Percentiles rank a stretch among this genome's conserved stretches.
phyloP scores from a whole-genome alignment of 2,888 invertebrate genomes.

The Caenorhabditis drosophilae region DNA sequence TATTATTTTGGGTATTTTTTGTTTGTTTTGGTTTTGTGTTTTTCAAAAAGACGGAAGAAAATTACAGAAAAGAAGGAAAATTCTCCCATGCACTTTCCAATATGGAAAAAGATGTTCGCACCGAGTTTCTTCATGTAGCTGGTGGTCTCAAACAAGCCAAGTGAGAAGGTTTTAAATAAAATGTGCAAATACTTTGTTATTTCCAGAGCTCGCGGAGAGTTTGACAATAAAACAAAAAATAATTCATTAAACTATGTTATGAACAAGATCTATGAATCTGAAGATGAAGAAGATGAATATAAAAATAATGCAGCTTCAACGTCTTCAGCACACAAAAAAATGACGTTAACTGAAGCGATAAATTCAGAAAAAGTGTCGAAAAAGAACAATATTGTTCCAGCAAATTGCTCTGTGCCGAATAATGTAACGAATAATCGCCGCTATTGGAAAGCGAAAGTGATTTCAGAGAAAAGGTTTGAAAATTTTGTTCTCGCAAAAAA shows the following conservation, averaged over 20 bases:
- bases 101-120: background rate
- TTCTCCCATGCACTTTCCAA: background rate
- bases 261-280: background rate
- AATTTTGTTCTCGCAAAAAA: no score
- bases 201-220: background rate
- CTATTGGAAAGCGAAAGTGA: no score
- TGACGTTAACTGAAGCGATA: no score
- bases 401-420: no score
- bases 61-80: background rate
- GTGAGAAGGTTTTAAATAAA: background rate
- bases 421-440: no score
- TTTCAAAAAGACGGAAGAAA: no score
- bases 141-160: background rate
- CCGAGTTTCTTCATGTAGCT: background rate
- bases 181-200: background rate
- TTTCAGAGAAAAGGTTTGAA: no score
- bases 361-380: no score
- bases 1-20: constrained; percentile 1
- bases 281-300: background rate
- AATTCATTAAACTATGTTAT: background rate
- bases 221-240: background rate
- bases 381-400: no score
- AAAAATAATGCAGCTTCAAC: no score
- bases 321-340: no score
- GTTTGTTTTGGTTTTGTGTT: no score